Evolutionary conservation across 2,797 vertebrate genomes (phyloP), one percentile per base, ranked within the genome.

Genomic region (Crossoptilon crossoptilon): DNA sequence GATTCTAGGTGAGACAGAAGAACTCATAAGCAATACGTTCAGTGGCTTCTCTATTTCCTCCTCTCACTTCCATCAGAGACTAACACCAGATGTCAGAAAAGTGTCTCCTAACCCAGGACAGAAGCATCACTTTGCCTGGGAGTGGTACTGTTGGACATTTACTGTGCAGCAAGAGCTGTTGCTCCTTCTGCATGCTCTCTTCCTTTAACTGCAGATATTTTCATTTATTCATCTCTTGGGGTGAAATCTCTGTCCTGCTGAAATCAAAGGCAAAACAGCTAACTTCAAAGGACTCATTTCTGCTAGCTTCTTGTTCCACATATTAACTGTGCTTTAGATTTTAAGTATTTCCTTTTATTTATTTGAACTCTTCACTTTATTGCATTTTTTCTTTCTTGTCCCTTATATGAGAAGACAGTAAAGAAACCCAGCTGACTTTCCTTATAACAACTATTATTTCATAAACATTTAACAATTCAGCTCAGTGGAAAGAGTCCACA

Each of bases 311-410:
- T 70, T 64, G 31, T n/a, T 91, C 70, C 53, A 76, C 19, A 59
- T 6, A 14, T 73, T 73, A 58, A 73, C 84, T 92, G 48, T 49
- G 43, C 5, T 86, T 80, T 83, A 44, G 23, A 26, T 87, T 91
- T 86, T 71, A 91, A 89, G 48, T 56, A 70, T 81, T 95, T 92
- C 60, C 60, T 76, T 68, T 76, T 68, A 73, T 68, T 82, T 89
- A 48, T 86, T 79, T 91, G 74, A 92, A 84, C 4, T 22, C 37
- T 70, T 84, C 6, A 37, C 88, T 94, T 92, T 85, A 89, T 43
- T 68, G 59, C 75, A 86, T 89, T 83, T 43, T 86, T 79, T 51
- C 84, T 78, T 86, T 90, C 60, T 48, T 48, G 23, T 71, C 58
- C 49, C 44, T 87, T 33, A 60, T 18, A 39, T 6, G 18, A 81